Conservation (phyloP, 23 tunicate genomes). For the Oikopleura dioica region DNA sequence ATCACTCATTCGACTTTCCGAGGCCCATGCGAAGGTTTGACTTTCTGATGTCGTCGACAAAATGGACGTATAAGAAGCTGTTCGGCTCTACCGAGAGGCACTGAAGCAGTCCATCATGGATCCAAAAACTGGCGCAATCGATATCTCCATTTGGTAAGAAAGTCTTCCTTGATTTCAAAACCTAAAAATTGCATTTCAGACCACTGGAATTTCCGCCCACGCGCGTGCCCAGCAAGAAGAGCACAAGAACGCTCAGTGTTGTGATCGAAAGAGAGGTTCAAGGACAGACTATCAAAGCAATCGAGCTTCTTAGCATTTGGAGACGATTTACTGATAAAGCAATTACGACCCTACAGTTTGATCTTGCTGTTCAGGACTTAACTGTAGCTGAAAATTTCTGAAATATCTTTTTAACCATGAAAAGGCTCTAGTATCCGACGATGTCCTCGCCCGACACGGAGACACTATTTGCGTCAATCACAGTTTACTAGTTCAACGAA, state of each 20-base stretch:
- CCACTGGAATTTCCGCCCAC: conserved; percentile 63
- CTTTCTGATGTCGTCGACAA: conserved; percentile 36
- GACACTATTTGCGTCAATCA: background rate
- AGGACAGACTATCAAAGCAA: background rate
- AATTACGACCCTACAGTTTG: background rate
- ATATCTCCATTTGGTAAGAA: conserved; percentile 60
- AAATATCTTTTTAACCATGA: too few species aligned
- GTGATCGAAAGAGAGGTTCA: conserved; percentile 38
- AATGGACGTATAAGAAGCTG: conserved; percentile 45
- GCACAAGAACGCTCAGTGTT: conserved; percentile 54
- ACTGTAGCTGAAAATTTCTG: too few species aligned
- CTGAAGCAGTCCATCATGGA: conserved; percentile 88
- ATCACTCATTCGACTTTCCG: conserved; percentile 45
- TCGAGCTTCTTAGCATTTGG: background rate
- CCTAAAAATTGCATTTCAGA: too few species aligned
- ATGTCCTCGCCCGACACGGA: background rate
- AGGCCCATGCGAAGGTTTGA: conserved; percentile 70
- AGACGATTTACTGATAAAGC: background rate
- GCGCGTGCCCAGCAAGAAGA: conserved; percentile 73
- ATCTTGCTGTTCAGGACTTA: background rate
- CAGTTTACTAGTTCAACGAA: too few species aligned
- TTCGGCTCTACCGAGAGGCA: conserved; percentile 62
- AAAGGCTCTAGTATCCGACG: background rate
- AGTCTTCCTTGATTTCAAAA: background rate
- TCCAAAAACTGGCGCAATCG: conserved; percentile 80